Evolutionary conservation across 2,113 vertebrate species (phyloP).

Genomic region (Hystrix cristata): DNA sequence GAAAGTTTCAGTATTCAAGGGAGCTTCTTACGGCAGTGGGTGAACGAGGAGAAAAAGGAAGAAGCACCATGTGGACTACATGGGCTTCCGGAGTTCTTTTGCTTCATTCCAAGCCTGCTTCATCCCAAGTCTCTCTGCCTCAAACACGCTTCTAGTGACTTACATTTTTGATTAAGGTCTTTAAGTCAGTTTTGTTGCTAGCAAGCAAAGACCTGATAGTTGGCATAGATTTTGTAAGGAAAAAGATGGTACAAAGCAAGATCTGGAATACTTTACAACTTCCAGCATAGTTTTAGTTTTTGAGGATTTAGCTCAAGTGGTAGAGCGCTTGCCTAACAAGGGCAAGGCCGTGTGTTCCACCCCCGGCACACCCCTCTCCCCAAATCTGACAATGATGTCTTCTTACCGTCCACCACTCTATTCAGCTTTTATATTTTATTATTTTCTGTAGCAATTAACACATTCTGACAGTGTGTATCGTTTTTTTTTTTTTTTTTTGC

Average conservation of each 20-base stretch:
- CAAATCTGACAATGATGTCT: background rate
- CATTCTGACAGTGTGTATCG: background rate
- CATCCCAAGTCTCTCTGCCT: background rate
- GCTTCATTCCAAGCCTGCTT: background rate
- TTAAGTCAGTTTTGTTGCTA: slow-evolving; percentile 21
- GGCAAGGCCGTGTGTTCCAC: background rate
- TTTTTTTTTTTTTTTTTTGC: background rate
- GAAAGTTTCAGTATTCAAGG: slow-evolving; percentile 42
- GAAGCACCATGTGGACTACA: background rate
- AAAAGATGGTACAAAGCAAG: slow-evolving; percentile 13
- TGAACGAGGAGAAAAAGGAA: background rate
- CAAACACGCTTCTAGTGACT: background rate
- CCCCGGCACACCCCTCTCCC: no score
- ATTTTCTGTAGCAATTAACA: slow-evolving; percentile 22
- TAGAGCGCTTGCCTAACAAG: background rate
- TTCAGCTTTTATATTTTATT: background rate
- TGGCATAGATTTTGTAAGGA: background rate
- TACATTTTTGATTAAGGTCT: background rate
- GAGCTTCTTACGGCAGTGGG: background rate
- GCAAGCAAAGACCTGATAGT: background rate
- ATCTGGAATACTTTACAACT: background rate
- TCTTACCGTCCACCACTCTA: background rate
- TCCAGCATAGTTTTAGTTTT: background rate
- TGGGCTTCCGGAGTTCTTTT: background rate
- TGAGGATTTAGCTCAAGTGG: no score